Evolutionary conservation across 2,888 invertebrate species (phyloP), one percentile per base, ranked within the genome.

Genomic region (Drosophila picticornis): DNA sequence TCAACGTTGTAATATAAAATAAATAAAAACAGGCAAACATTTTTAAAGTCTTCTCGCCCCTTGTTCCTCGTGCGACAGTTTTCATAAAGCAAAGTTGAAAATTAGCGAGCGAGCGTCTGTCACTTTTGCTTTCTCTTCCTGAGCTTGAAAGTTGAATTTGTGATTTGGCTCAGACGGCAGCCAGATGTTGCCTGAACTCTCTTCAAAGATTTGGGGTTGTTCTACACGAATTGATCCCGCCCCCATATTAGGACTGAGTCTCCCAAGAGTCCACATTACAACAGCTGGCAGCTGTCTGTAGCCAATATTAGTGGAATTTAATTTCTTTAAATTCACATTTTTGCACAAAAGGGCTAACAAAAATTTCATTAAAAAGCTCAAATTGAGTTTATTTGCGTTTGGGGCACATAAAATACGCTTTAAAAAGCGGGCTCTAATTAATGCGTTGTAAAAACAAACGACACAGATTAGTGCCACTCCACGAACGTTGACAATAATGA

Each of bases 71-170:
- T 3, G 5, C 29, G 36, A 40, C 48, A 34, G n/a, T 34, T 71
- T 58, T 61, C 62, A 58, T 61, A 66, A 68, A 75, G 65, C 61
- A 74, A 86, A 90, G 88, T 85, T 85, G 80, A 83, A 85, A 90
- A 90, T 85, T 90, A 88, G 87, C 87, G 75, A 88, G 87, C 87
- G 75, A 69, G 66, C 75, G 75, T 72, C 90, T 85, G 88, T 83
- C 84, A 90, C 84, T 85, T 88, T 85, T 75, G 72, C 77, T 81
- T 87, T 67, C 51, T 51, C 69, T 69, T 50, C 40, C 58, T 52
- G 67, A 73, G 64, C 61, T 50, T 58, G 65, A 75, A 80, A 74
- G 65, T 82, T 63, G 57, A 57, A 75, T 77, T 77, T 74, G 9
- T 83, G 77, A 84, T 87, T 87, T 52, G 59, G 66, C 66, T 38